Base-by-base conservation (phyloP, 2,113 vertebrate species). In the Holacanthus passer region DNA sequence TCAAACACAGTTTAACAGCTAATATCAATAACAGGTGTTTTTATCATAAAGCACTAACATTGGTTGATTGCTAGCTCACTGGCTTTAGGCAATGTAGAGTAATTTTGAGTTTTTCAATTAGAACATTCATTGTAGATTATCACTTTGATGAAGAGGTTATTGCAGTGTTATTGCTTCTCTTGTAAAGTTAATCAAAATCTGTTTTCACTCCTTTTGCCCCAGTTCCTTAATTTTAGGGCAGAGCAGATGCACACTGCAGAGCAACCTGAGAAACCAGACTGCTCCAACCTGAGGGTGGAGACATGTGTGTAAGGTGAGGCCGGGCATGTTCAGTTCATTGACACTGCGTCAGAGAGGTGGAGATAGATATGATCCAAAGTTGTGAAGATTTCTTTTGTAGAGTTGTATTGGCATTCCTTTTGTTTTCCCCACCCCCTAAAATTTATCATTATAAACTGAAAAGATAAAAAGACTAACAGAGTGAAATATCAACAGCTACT, bases 231-330 rank as follows among this genome's bases (percentile, higher is more conserved):
- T 53, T 81, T 77, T 68, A 67, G 37, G 71, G 63, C 63, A 68
- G 68, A 85, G 73, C 90, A 92, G 89, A 80, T 86, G 82, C 78
- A 90, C 55, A 76, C 29, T 37, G 55, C 63, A 48, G 62, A 79
- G 58, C 75, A 88, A 88, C 86, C 84, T 81, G 84, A 82, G 87
- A 89, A 83, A 85, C 71, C 81, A 81, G 80, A 73, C 79, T 81
- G 87, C 45, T 79, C 69, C 62, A 80, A 82, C 60, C 73, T 76
- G 65, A 62, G 68, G 78, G 72, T 60, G 29, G 79, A 77, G 43
- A 52, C 31, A 35, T 68, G 48, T 72, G 59, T 69, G 47, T 29
- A 19, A 59, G 50, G 0, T 66, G 22, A 9, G 22, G 50, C 29
- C 16, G 24, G 13, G 31, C 39, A 59, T 27, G 31, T 65, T 58